Conservation (phyloP, 2,113 vertebrate genomes). For the Bubo scandiacus region DNA sequence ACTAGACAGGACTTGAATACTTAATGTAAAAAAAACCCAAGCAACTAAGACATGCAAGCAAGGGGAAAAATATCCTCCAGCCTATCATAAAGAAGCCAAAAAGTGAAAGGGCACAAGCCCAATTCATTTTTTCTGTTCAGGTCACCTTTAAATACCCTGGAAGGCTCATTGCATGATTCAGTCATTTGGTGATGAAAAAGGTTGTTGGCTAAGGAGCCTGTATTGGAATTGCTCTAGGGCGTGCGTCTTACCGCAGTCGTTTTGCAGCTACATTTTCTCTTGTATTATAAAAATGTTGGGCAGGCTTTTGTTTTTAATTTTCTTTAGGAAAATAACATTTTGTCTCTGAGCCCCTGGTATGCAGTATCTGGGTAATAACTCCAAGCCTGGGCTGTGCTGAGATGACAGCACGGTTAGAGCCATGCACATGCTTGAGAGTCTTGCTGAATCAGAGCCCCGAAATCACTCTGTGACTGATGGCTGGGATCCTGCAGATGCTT, state of each 20-base stretch:
- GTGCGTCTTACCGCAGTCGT: background rate
- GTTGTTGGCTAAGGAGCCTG: background rate
- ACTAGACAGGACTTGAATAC: background rate
- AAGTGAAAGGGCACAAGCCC: background rate
- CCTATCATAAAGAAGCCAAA: background rate
- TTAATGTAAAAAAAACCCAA: background rate
- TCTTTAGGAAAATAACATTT: conserved; percentile 23
- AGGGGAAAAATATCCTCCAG: background rate
- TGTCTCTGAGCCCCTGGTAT: conserved; percentile 7
- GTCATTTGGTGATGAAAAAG: conserved; percentile 30
- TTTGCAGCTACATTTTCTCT: background rate
- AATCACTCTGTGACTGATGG: background rate
- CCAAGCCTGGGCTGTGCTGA: background rate
- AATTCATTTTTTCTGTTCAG: background rate
- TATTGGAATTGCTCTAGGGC: background rate
- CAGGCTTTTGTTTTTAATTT: conserved; percentile 20
- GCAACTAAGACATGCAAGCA: background rate
- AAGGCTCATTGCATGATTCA: conserved; percentile 2
- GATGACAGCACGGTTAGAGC: background rate
- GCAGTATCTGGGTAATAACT: background rate
- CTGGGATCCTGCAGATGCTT: background rate
- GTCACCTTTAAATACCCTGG: conserved; percentile 40
- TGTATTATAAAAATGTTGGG: background rate
- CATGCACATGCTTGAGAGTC: background rate
- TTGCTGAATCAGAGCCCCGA: background rate